Evolutionary conservation across 2,797 vertebrate species (phyloP), one percentile per base, ranked within the genome.

Genomic region (Hephaestus fuliginosus): DNA sequence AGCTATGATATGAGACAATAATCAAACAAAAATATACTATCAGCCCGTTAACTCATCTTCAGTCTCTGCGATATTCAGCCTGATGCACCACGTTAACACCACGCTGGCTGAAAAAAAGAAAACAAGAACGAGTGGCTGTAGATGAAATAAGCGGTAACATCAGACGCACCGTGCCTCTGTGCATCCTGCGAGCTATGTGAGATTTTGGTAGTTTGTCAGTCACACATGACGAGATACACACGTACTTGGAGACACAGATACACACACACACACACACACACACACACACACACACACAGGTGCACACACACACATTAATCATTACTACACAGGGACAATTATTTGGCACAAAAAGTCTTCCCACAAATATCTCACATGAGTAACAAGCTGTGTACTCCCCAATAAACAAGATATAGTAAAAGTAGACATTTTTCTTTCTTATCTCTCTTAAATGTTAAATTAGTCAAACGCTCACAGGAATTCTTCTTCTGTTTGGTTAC

Each of bases 311-410:
- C 51, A 51, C 8, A 51, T 20, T 43, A 39, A 39, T 39, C 62
- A 63, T 67, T 77, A 80, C 55, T 53, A 83, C 33, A 87, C 1
- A 46, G 33, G 61, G 51, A 68, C 62, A 75, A 75, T 63, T 74
- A 80, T 92, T 88, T 94, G 91, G 91, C 93, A 93, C 87, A 85
- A 57, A 80, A 75, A 36, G 44, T 74, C n/a, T 69, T 51, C 39
- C 57, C 28, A 75, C 15, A 61, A 49, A 77, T 62, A 87, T 70
- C 78, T 70, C 44, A 82, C 20, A 88, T 3, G 13, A 22, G 57
- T 46, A 13, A 76, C 43, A 39, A 74, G 70, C 28, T 75, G 56
- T 78, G 46, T 9, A 56, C 25, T 82, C 49, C 44, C 51, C 30
- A 20, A 74, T 62, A 49, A 84, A 80, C 3, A 71, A 0, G 33